Base-by-base conservation (phyloP, 1,140 invertebrate genomes). In the Rhyzopertha dominica region DNA sequence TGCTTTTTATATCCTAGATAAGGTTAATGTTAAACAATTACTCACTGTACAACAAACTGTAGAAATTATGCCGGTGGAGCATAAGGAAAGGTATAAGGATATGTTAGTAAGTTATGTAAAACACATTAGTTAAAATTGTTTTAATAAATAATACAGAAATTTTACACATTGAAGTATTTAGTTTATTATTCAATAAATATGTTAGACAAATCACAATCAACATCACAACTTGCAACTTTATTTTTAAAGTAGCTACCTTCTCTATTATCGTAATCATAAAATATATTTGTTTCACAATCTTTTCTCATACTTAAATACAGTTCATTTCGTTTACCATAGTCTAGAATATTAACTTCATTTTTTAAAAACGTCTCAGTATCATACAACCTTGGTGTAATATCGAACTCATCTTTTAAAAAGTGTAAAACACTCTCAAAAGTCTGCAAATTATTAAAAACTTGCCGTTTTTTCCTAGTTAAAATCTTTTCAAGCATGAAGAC, bases 401-500 rank as follows among this genome's bases (percentile, higher is more conserved):
- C 62, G 43, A 78, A 76, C 63, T 79, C 65, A 31, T 76, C 58
- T 24, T 75, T 54, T 44, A 95, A 67, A 73, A 82, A 94, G 17
- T 80, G 66, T 31, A 90, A 70, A 3, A 93, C 84, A 47, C 76
- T 72, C 38, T 78, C 64, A 51, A 79, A 83, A 47, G 72, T 80
- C 44, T 74, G 77, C 17, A 95, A 69, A 49, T 76, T 76, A 72
- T 95, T 95, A 62, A 95, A 93, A 35, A 81, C 66, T 49, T 76
- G 65, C 53, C 84, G 80, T 58, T 88, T 76, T 32, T 75, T 65
- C 53, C 80, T 84, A 4, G 77, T 71, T 47, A 94, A 71, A 26
- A 85, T 61, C 68, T 84, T 85, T 65, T 92, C 87, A 53, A 90
- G 69, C 94, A 97, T 97, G 62, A 92, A 94, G 30, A 90, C 87